phyloP scores from a whole-genome alignment of 2,888 invertebrate species.

The Papilio demoleus region DNA sequence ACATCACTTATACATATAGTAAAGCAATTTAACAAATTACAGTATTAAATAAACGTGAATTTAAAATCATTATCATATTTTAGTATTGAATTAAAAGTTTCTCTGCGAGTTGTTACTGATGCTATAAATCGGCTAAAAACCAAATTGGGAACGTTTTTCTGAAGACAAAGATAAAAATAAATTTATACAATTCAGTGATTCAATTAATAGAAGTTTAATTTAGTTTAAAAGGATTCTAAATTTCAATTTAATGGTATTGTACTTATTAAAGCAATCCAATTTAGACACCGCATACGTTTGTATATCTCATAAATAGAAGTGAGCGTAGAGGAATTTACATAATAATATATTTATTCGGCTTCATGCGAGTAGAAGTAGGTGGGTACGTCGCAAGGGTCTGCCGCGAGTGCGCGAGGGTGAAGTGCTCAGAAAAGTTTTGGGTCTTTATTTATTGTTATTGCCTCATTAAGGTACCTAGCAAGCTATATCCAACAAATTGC shows the following conservation, averaged over 20 bases:
- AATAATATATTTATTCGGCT: constrained; percentile 66
- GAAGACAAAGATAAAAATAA: too few species aligned
- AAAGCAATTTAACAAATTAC: neutral
- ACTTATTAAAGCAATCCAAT: constrained; percentile 37
- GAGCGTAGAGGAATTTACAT: constrained; percentile 53
- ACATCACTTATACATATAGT: constrained; percentile 35
- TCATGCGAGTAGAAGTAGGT: constrained; percentile 64
- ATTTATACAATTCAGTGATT: neutral
- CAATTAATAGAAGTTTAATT: neutral
- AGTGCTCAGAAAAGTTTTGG: constrained; percentile 80
- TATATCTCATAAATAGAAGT: constrained; percentile 42
- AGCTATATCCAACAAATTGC: constrained; percentile 82
- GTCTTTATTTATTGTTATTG: constrained; percentile 84
- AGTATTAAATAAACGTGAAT: neutral
- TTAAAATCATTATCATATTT: too few species aligned
- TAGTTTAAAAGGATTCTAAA: constrained; percentile 2
- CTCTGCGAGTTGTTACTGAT: too few species aligned
- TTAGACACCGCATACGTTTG: constrained; percentile 28
- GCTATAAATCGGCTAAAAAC: too few species aligned
- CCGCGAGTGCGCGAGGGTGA: constrained; percentile 66
- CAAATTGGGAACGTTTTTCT: too few species aligned
- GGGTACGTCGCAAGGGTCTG: constrained; percentile 75
- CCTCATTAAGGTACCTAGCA: constrained; percentile 82
- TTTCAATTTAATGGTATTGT: constrained; percentile 15
- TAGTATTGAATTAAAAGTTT: too few species aligned